phyloP scores from a whole-genome alignment of 2,888 invertebrate species.

The Sicus ferrugineus region DNA sequence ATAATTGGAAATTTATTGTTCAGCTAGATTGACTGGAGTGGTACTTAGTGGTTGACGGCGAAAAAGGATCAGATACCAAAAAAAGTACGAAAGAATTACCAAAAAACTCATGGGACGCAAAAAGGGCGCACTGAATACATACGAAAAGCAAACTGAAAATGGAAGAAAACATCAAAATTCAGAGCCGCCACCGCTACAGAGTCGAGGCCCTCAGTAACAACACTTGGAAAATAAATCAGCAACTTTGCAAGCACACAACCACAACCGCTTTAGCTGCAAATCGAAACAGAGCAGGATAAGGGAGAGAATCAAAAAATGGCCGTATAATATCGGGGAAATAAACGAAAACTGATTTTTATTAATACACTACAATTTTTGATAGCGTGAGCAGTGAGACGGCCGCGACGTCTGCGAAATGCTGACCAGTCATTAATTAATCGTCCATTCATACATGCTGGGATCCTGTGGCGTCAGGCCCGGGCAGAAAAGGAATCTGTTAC shows the following conservation, averaged over 20 bases:
- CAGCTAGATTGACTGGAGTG: slow-evolving; percentile 33
- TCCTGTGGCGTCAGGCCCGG: background rate
- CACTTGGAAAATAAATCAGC: slow-evolving; percentile 29
- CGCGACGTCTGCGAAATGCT: slow-evolving; percentile 21
- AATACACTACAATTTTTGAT: slow-evolving; percentile 26
- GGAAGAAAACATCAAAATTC: slow-evolving; percentile 1
- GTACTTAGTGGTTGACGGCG: background rate
- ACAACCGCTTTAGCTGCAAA: background rate
- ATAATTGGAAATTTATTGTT: slow-evolving; percentile 45
- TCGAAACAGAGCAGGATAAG: background rate
- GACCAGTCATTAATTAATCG: slow-evolving; percentile 26
- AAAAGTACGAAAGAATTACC: background rate
- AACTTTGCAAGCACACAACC: slow-evolving; percentile 27
- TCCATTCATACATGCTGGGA: background rate
- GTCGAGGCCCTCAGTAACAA: background rate
- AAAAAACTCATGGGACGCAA: background rate
- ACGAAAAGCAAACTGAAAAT: background rate
- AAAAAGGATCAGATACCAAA: background rate
- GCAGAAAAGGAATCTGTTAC: background rate
- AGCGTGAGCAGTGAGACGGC: background rate
- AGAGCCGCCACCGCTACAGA: background rate
- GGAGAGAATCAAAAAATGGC: background rate
- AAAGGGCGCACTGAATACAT: background rate
- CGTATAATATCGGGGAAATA: slow-evolving; percentile 1
- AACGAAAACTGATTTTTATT: slow-evolving; percentile 16